Conservation (phyloP, 53 echinoderm and acorn worm genomes). For the Astropecten irregularis region DNA sequence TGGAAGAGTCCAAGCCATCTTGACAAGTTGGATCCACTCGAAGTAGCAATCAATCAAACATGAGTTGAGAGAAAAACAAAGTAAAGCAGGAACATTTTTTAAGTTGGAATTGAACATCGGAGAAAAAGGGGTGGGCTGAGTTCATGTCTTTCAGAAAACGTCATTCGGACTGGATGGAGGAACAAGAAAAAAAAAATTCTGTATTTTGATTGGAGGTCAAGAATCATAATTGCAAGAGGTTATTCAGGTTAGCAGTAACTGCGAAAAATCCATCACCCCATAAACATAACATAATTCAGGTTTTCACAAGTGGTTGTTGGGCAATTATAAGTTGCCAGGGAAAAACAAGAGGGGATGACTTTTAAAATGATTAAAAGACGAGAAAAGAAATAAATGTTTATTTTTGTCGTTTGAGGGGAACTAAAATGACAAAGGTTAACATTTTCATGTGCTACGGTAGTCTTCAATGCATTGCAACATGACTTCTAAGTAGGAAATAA, state of each 20-base stretch:
- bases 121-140: conserved; percentile 26
- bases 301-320: conserved; percentile 34
- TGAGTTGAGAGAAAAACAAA: background rate
- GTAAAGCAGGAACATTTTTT: background rate
- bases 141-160: conserved; percentile 5
- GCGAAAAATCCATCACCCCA: conserved; percentile 37
- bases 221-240: conserved; percentile 28
- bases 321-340: background rate
- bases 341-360: too few species aligned
- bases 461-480: too few species aligned
- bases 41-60: conserved; percentile 28
- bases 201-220: background rate
- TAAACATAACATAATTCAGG: conserved; percentile 11
- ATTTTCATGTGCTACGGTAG: too few species aligned
- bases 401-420: too few species aligned
- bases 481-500: too few species aligned
- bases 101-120: too few species aligned
- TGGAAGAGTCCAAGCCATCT: conserved; percentile 34
- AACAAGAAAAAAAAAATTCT: too few species aligned
- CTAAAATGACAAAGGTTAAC: too few species aligned
- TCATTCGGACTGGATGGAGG: conserved; percentile 31
- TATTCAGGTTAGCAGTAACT: conserved; percentile 34
- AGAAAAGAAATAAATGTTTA: too few species aligned
- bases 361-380: too few species aligned
- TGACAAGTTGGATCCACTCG: conserved; percentile 47